A percentile compares a stretch with the other conserved stretches of the same genome.
These are phyloP conservation scores for Drosophila ochracea DNA, from an alignment of 2,888 invertebrate genomes.

Conservation along the genomic window DNA sequence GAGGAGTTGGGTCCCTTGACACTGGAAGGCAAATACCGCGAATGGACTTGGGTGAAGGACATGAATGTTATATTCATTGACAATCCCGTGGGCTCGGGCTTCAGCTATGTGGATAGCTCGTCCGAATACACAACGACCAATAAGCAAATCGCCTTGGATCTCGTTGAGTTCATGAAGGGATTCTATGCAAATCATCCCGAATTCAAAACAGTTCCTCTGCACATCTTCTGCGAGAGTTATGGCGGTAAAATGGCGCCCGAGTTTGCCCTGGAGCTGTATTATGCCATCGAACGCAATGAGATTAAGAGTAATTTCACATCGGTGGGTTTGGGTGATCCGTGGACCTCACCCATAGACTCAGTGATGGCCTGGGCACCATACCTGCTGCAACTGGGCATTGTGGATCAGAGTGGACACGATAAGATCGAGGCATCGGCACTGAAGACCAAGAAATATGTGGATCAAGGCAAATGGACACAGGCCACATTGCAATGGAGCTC, in stretches of 20 bases:
- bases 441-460: constrained; percentile 87
- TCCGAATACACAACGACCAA: constrained; percentile 87
- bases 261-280: constrained; percentile 87
- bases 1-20: constrained; percentile 92
- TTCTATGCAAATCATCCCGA: constrained; percentile 89
- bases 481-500: constrained; percentile 89
- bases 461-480: constrained; percentile 86
- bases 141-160: constrained; percentile 90
- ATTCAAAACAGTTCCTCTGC: constrained; percentile 91
- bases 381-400: constrained; percentile 90
- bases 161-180: constrained; percentile 89
- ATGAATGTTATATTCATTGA: constrained; percentile 95
- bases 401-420: constrained; percentile 89
- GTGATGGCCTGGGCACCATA: constrained; percentile 94
- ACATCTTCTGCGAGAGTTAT: constrained; percentile 95
- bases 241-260: constrained; percentile 97
- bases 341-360: constrained; percentile 95
- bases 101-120: constrained; percentile 90
- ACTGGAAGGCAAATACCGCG: constrained; percentile 88
- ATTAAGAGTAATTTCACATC: constrained; percentile 91
- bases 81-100: constrained; percentile 96
- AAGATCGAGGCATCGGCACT: constrained; percentile 87
- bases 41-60: constrained; percentile 91
- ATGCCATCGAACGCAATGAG: constrained; percentile 88
- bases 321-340: constrained; percentile 94